Evolutionary conservation across 2,113 vertebrate species (phyloP), one percentile per base, ranked within the genome.

Genomic region (Excalfactoria chinensis): DNA sequence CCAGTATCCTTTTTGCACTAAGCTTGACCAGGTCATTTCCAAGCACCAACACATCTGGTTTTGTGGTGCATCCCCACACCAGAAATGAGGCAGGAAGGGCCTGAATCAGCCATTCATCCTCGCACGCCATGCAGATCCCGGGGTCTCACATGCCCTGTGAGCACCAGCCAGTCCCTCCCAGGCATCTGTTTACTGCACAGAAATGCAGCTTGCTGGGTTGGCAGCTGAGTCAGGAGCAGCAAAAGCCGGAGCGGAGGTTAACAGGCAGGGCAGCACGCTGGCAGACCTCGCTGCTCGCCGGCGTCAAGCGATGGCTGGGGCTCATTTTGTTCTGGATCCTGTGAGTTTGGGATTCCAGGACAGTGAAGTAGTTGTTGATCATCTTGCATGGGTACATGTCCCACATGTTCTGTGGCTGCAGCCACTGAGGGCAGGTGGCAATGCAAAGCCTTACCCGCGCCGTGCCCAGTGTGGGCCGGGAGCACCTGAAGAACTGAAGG

Each of bases 331-430:
- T 35, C 93, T 73, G 89, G 89, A 95, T 93, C 82, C 90, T 73
- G 12, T 1, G 60, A 93, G 76, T 60, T 90, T 59, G 64, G 70
- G 95, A 96, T 96, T 94, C 93, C 95, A 95, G 73, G 93, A 94
- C 93, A 95, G 58, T 95, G 93, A 96, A 87, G 93, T 91, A 93
- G 89, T 89, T 93, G 94, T 89, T 88, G 84, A 77, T 74, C 37
- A 60, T 51, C 60, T 40, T 71, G 51, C 43, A 67, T 1, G 48
- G 81, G 82, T 93, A 91, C 85, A 68, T 3, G 37, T 66, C 76
- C 22, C 78, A 70, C 68, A 44, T 67, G 72, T 23, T 92, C 49
- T 37, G 64, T 32, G 19, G 9, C n/a, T 28, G 80, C 59, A 59
- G 78, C 9, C 93, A 93, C 89, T 68, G 70, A 79, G 34, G 68